phyloP scores from a whole-genome alignment of 2,113 vertebrate species.

The Anas platyrhynchos region DNA sequence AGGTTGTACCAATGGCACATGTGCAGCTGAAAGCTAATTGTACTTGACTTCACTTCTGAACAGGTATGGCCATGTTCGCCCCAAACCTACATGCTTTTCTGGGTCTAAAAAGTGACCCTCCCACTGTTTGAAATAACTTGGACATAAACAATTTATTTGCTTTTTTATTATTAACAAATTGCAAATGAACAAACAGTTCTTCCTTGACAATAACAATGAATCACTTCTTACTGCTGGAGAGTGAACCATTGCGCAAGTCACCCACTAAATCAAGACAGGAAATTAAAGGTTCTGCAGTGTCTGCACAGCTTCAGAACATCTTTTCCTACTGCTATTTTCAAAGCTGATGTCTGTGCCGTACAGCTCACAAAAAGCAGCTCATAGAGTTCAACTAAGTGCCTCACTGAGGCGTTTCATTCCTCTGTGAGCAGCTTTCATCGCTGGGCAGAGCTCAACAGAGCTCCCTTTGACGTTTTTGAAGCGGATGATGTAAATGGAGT shows the following conservation, averaged over 20 bases:
- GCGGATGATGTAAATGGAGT: fast-evolving
- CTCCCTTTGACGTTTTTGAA: background rate
- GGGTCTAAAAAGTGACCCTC: background rate
- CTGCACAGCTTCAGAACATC: background rate
- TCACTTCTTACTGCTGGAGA: background rate
- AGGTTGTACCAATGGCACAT: background rate
- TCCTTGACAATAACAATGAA: fast-evolving
- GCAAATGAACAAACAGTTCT: background rate
- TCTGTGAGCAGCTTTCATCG: background rate
- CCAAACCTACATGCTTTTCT: background rate
- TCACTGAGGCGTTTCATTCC: background rate
- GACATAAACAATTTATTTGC: background rate
- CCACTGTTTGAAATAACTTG: background rate
- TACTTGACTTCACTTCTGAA: background rate
- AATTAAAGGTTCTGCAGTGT: background rate
- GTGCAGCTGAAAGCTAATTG: background rate
- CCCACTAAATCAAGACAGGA: background rate
- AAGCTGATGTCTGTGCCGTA: background rate
- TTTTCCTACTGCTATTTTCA: background rate
- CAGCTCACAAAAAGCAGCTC: too few species aligned
- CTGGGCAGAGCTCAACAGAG: fast-evolving
- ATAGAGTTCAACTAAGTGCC: fast-evolving
- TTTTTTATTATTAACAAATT: background rate
- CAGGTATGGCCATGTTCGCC: fast-evolving
- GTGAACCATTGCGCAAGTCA: background rate